Conservation (phyloP, 2,888 invertebrate species). For the Geophilus truncorum region DNA sequence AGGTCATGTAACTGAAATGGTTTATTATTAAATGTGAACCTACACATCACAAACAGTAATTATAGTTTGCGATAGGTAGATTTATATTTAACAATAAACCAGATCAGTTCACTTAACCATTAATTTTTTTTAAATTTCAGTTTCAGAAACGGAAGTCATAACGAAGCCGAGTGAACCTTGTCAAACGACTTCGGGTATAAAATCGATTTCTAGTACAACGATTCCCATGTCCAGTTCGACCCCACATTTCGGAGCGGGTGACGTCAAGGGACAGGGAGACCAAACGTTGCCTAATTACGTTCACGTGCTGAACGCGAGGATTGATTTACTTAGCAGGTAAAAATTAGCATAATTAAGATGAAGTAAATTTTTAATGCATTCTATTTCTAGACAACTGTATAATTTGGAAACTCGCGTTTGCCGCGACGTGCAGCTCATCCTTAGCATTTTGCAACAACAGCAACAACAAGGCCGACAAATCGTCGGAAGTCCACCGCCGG, state of each 20-base stretch:
- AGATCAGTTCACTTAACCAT: too few relatives aligned
- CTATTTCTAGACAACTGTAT: slow-evolving; percentile 54
- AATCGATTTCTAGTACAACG: slow-evolving; percentile 35
- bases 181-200: slow-evolving; percentile 62
- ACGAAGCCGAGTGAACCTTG: background rate
- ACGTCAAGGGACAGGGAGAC: background rate
- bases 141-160: background rate
- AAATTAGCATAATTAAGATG: background rate
- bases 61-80: too few relatives aligned
- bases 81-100: too few relatives aligned
- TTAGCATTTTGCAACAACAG: slow-evolving; percentile 62
- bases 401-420: slow-evolving; percentile 68
- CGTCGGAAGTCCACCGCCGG: background rate
- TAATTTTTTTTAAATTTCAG: too few relatives aligned
- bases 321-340: slow-evolving; percentile 64
- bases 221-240: slow-evolving; percentile 34
- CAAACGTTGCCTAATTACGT: background rate
- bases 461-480: slow-evolving; percentile 45
- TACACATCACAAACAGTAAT: too few relatives aligned
- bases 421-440: slow-evolving; percentile 66
- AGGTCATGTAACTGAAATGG: too few relatives aligned
- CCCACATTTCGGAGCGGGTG: background rate
- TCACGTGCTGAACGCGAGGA: slow-evolving; percentile 55
- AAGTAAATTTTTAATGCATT: too few relatives aligned
- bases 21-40: too few relatives aligned